Evolutionary conservation across 30 jellyfish, hydroid and myxozoan species (phyloP).

Genomic region (Cassiopea xamachana): DNA sequence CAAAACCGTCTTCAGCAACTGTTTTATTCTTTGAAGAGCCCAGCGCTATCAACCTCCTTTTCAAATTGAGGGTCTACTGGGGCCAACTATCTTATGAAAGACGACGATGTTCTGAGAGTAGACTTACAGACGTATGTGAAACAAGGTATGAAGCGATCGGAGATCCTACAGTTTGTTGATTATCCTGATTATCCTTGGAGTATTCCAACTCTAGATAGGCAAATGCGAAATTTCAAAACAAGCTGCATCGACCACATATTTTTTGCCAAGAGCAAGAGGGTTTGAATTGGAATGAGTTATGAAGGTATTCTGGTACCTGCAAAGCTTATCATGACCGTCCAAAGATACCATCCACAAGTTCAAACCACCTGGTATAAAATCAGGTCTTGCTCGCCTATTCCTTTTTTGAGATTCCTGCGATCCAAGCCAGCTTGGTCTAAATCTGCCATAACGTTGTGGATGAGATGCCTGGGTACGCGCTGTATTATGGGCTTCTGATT

Average conservation of each 20-base stretch:
- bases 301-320: slow-evolving; percentile 39
- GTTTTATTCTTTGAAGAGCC: neutral
- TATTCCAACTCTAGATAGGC: slow-evolving; percentile 50
- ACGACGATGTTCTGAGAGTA: neutral
- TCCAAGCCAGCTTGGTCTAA: slow-evolving; percentile 27
- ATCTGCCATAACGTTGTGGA: slow-evolving; percentile 18
- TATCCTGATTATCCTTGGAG: slow-evolving; percentile 59
- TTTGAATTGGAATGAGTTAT: slow-evolving; percentile 57
- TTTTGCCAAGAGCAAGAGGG: neutral
- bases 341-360: neutral
- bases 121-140: slow-evolving; percentile 26
- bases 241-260: slow-evolving; percentile 13
- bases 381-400: neutral
- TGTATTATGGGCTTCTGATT: slow-evolving; percentile 4
- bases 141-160: slow-evolving; percentile 7
- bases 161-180: slow-evolving; percentile 29
- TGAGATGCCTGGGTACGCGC: slow-evolving; percentile 12
- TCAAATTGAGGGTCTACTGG: neutral
- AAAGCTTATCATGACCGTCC: neutral
- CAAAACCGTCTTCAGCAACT: neutral
- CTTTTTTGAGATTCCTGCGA: neutral
- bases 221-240: slow-evolving; percentile 36
- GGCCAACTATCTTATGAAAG: neutral
- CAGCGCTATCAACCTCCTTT: neutral
- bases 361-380: neutral